Base-by-base conservation (phyloP, 2,797 vertebrate genomes). In the Phataginus tricuspis region DNA sequence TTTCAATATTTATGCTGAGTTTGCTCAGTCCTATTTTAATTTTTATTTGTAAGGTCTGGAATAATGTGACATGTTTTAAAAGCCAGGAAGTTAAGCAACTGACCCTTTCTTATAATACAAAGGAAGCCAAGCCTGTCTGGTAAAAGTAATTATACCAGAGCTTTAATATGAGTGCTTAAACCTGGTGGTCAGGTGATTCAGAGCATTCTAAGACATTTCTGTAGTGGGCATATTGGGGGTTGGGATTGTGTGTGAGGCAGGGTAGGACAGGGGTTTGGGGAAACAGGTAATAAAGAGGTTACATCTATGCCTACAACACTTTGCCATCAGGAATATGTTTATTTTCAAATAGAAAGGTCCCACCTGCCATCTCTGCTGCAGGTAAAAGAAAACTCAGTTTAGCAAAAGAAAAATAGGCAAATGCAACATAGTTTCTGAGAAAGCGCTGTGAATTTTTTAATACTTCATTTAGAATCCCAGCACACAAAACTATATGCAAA, bases 11-110 rank as follows among this genome's bases (percentile, higher is more conserved):
- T 89, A 49, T n/a, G 68, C 3, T 51, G 7, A 80, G 0, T 51
- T 71, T 88, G 5, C 3, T 57, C 49, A 72, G 21, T 91, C 0
- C 1, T 74, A n/a, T 63, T 68, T 74, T 37, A 61, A 45, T 37
- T 61, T 92, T 77, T 74, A 75, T 89, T 68, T 15, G 4, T 34
- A 83, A 49, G 1, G 0, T 37, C 61, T 91, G 25, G 71, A 83
- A 83, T 80, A 63, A 79, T 74, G 49, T 69, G 10, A 53, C 63
- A 80, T 83, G n/a, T 78, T 96, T n/a, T 53, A 74, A 96, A 94
- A 53, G 8, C 13, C 7, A 71, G 39, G 11, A 71, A 82, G 14
- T 53, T 72, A 75, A 88, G 2, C 49, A 91, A 66, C 2, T 23
- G 21, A 57, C 16, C 13, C 10, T 85, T 78, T 37, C 11, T 61